Conservation (phyloP, 2,113 vertebrate genomes). For the Taxidea taxus region DNA sequence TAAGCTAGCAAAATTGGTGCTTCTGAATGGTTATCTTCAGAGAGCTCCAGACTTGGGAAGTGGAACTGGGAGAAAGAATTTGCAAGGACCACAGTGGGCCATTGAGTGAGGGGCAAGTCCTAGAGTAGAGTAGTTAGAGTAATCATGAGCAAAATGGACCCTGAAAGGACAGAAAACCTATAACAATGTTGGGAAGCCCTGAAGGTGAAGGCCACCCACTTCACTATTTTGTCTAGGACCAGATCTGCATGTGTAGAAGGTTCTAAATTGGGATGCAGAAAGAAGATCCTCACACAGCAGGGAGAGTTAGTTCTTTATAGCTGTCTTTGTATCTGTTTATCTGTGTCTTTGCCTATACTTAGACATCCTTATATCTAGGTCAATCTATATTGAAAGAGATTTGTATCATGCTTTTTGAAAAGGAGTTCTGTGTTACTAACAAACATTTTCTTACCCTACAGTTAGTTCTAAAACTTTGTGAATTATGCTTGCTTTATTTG, state of each 20-base stretch:
- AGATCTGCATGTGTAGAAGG: not conserved
- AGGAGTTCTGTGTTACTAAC: not conserved
- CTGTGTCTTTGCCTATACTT: not conserved
- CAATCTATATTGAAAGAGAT: not conserved
- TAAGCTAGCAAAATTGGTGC: not conserved
- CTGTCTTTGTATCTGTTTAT: not conserved
- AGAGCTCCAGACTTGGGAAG: not conserved
- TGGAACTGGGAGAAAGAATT: not conserved
- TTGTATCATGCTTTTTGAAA: not conserved
- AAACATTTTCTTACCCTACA: not conserved
- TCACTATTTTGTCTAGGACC: not conserved
- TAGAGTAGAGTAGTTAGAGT: not conserved
- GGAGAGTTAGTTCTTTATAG: not conserved
- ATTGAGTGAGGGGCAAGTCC: too few species aligned
- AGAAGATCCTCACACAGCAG: not conserved
- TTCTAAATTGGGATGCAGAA: not conserved
- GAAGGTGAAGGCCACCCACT: not conserved
- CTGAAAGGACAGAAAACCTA: not conserved
- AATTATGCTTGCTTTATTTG: not conserved
- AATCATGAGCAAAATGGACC: not conserved
- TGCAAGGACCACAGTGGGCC: not conserved
- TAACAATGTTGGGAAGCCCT: not conserved
- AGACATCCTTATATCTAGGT: not conserved
- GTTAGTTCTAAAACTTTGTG: not conserved
- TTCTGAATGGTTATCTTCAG: not conserved